A percentile compares a stretch with the other conserved stretches of the same genome.
Evolutionary conservation across 2,113 vertebrate genomes (phyloP).

Genomic region (Protomyctophum bolini): DNA sequence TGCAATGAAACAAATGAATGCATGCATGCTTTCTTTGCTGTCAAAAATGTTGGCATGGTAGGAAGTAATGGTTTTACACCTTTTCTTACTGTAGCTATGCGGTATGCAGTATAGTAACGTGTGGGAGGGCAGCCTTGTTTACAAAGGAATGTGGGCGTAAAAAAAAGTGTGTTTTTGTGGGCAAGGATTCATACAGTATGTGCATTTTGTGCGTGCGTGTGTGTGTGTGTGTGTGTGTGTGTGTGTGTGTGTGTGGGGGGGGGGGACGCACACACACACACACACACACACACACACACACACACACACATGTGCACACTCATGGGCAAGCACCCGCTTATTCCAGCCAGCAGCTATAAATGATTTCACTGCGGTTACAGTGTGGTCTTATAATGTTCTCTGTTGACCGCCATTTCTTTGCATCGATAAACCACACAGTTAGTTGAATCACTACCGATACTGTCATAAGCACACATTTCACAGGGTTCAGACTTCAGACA

Average conservation of each 20-base stretch:
- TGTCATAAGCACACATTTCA: neutral
- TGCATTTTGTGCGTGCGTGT: slow-evolving; percentile 57
- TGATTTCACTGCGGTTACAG: slow-evolving; percentile 23
- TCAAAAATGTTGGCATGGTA: slow-evolving; percentile 37
- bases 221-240: slow-evolving; percentile 57
- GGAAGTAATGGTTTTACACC: slow-evolving; percentile 4
- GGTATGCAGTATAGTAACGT: slow-evolving; percentile 20
- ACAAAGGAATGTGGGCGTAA: slow-evolving; percentile 60
- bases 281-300: slow-evolving; percentile 21
- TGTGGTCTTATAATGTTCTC: neutral
- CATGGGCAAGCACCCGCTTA: slow-evolving; percentile 6
- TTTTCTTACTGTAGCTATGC: too few species aligned
- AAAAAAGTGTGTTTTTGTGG: slow-evolving; percentile 57
- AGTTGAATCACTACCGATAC: neutral
- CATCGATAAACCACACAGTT: neutral
- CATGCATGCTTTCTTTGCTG: too few species aligned
- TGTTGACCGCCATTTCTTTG: slow-evolving; percentile 10
- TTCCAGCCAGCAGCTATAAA: neutral
- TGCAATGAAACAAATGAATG: too few species aligned
- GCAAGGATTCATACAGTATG: slow-evolving; percentile 13
- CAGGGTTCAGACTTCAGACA: too few species aligned
- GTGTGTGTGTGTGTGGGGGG: slow-evolving; percentile 59
- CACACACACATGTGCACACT: slow-evolving; percentile 43
- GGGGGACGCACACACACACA: neutral
- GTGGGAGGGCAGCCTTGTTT: slow-evolving; percentile 68